Evolutionary conservation across 2,797 vertebrate genomes (phyloP).

Genomic region (Hafferia zeledoni): DNA sequence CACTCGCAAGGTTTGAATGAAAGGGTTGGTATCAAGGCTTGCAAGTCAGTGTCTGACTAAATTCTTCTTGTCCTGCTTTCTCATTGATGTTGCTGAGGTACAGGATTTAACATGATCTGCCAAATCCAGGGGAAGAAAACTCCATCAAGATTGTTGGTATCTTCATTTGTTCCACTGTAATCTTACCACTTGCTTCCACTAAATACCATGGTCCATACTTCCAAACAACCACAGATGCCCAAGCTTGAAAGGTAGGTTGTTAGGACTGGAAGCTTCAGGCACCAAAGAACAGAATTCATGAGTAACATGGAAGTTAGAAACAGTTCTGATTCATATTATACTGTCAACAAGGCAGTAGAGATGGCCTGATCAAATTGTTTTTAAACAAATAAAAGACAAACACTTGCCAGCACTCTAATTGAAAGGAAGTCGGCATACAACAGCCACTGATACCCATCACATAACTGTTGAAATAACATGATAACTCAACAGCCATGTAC

Average conservation of each 20-base stretch:
- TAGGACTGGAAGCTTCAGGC: neutral
- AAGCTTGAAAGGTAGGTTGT: neutral
- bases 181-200: neutral
- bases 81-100: neutral
- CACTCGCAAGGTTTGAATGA: neutral
- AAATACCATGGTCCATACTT: neutral
- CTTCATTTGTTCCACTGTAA: neutral
- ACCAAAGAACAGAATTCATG: neutral
- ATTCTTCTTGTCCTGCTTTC: neutral
- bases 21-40: neutral
- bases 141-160: neutral
- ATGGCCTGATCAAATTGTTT: neutral
- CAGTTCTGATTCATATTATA: neutral
- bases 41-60: neutral
- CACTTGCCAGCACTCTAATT: neutral
- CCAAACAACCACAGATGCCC: neutral
- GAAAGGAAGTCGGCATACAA: neutral
- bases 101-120: neutral
- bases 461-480: neutral
- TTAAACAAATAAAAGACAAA: slow-evolving; percentile 16
- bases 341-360: neutral
- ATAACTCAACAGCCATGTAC: neutral
- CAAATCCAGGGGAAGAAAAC: neutral
- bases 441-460: neutral
- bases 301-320: neutral